Evolutionary conservation across 92 coral and sea anemone species (phyloP).

Genomic region (Paramuricea clavata): DNA sequence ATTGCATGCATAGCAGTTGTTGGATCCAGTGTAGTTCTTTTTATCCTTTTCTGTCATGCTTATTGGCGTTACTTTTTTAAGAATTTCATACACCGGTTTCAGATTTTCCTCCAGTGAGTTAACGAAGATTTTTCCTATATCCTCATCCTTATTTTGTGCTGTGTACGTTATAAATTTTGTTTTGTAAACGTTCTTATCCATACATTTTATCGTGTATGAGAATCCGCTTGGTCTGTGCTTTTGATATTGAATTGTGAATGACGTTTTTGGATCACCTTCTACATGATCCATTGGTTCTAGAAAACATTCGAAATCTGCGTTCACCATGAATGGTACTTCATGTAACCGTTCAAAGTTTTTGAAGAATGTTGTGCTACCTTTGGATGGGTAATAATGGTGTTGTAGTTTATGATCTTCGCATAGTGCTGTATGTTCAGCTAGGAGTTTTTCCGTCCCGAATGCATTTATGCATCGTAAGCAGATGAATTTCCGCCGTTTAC

Average conservation of each 20-base stretch:
- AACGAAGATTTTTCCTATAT: slow-evolving; percentile 50
- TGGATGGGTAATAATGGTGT: background rate
- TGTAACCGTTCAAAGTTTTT: slow-evolving; percentile 43
- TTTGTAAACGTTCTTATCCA: slow-evolving; percentile 45
- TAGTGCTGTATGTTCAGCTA: background rate
- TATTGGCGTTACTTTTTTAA: background rate
- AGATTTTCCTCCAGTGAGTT: slow-evolving; percentile 46
- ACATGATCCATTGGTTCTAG: slow-evolving; percentile 35
- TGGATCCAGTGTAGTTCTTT: slow-evolving; percentile 3
- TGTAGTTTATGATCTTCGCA: background rate
- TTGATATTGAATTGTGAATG: slow-evolving; percentile 67
- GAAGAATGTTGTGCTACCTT: background rate
- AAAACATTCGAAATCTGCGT: slow-evolving; percentile 70
- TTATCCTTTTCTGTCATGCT: slow-evolving; percentile 7
- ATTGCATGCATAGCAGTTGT: slow-evolving; percentile 47
- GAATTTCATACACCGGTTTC: slow-evolving; percentile 24
- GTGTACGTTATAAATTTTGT: too few relatives aligned
- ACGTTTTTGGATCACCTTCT: slow-evolving; percentile 33
- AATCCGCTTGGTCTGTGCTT: slow-evolving; percentile 61
- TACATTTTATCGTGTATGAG: slow-evolving; percentile 52
- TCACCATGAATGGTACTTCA: slow-evolving; percentile 68
- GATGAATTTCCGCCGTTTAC: background rate
- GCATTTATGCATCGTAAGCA: background rate
- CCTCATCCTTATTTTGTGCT: slow-evolving; percentile 28
- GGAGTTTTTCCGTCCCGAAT: background rate